These are phyloP conservation scores for Teinopalpus imperialis DNA, from an alignment of 2,888 invertebrate species.

Conservation along the genomic window DNA sequence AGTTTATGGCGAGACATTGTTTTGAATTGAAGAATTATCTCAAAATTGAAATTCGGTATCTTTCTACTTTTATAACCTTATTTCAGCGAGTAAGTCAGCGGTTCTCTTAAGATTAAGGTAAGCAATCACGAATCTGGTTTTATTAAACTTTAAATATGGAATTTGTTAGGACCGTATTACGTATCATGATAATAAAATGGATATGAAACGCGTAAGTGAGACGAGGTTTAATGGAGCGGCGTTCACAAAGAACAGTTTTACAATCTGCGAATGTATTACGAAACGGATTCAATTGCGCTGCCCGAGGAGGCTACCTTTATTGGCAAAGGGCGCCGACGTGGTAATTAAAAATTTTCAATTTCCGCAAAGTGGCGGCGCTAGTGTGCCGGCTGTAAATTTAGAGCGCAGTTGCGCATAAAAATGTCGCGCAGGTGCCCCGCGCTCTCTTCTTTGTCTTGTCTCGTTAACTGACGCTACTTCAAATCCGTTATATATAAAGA, in stretches of 20 bases:
- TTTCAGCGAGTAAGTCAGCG: no score
- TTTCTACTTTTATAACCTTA: no score
- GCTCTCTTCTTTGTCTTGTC: constrained; percentile 43
- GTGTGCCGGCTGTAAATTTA: constrained; percentile 61
- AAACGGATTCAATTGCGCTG: constrained; percentile 34
- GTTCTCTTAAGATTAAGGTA: no score
- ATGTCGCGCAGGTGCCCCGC: constrained; percentile 60
- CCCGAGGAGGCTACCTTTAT: constrained; percentile 27
- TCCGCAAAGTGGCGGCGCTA: constrained; percentile 47
- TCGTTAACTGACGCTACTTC: constrained; percentile 3
- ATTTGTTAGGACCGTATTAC: constrained; percentile 32
- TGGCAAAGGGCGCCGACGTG: constrained; percentile 55
- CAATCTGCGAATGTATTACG: constrained; percentile 54
- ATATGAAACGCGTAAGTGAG: constrained; percentile 40
- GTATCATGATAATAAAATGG: constrained; percentile 33
- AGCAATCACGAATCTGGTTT: constrained; percentile 10
- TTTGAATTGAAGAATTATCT: no score
- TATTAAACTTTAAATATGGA: constrained; percentile 27
- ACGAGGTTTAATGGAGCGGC: constrained; percentile 52
- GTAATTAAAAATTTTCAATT: constrained; percentile 68
- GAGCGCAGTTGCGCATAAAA: constrained; percentile 64
- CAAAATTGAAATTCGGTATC: no score
- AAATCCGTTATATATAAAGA: no score
- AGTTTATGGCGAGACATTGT: no score
- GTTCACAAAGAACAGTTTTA: constrained; percentile 49